Percentiles rank a stretch among this genome's conserved stretches.
Conservation (phyloP, 2,113 vertebrate species). For the Elachura formosa region DNA sequence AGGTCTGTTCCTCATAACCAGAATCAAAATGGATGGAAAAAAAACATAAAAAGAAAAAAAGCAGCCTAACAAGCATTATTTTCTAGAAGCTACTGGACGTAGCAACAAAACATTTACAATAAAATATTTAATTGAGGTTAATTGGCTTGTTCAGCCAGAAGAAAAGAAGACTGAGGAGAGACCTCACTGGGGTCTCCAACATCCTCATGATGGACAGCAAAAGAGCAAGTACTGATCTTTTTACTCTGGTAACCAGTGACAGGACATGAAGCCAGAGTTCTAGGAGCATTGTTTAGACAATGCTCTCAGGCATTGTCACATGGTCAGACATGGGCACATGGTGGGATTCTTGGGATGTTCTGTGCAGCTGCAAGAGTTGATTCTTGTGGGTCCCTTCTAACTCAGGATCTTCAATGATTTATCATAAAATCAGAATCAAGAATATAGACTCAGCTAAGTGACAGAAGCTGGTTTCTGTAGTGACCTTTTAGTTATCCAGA, state of each 20-base stretch:
- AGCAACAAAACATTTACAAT: not conserved
- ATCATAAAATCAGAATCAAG: not conserved
- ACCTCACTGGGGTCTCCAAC: not conserved
- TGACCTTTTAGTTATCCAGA: not conserved
- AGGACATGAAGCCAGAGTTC: not conserved
- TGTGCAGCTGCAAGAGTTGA: not conserved
- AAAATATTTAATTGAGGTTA: not conserved
- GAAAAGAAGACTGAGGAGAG: not conserved
- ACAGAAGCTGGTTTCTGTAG: not conserved
- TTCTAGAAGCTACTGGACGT: not conserved
- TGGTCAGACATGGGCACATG: not conserved
- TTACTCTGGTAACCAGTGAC: not conserved
- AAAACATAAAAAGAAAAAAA: too few species aligned
- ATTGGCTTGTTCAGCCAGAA: not conserved
- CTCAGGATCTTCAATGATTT: not conserved
- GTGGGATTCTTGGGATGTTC: not conserved
- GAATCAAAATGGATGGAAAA: not conserved
- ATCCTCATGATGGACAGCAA: not conserved
- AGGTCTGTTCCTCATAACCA: not conserved
- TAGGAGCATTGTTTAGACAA: not conserved
- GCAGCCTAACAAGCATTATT: not conserved
- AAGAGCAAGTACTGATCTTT: not conserved
- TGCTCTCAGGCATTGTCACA: not conserved
- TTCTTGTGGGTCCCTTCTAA: not conserved
- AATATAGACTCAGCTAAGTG: not conserved